phyloP scores from a whole-genome alignment of 1,140 invertebrate genomes.

The Hycleus phaleratus region DNA sequence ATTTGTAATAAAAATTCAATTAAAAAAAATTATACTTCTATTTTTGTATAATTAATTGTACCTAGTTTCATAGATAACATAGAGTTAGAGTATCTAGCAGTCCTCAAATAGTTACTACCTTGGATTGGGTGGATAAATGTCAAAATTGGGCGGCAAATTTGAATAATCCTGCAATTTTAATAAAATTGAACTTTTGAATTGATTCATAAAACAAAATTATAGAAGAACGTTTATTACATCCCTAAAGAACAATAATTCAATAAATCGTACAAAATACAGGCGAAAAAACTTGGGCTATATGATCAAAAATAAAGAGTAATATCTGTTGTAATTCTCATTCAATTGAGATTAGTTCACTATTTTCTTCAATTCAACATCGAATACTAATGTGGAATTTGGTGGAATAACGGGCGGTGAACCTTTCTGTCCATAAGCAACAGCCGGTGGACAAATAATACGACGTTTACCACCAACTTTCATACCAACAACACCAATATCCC shows the following conservation, averaged over 20 bases:
- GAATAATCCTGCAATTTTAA: too few relatives aligned
- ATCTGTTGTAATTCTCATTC: not conserved
- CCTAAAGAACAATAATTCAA: not conserved
- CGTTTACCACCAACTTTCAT: constrained; percentile 93
- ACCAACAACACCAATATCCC: constrained; percentile 79
- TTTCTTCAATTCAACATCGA: constrained; percentile 80
- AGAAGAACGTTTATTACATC: not conserved
- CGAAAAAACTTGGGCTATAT: not conserved
- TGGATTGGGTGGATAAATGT: too few relatives aligned
- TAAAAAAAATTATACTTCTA: too few relatives aligned
- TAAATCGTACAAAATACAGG: not conserved
- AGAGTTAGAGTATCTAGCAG: too few relatives aligned
- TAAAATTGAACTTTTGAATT: not conserved
- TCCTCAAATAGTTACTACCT: too few relatives aligned
- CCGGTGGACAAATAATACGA: constrained; percentile 71
- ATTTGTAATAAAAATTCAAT: too few relatives aligned
- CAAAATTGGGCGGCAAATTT: too few relatives aligned
- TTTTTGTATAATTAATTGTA: too few relatives aligned
- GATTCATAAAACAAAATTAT: not conserved
- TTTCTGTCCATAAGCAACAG: constrained; percentile 73
- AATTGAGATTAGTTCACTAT: constrained; percentile 46
- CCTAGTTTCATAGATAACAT: too few relatives aligned
- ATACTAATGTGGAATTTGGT: constrained; percentile 71
- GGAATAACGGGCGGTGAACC: constrained; percentile 78
- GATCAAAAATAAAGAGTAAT: not conserved